Base-by-base conservation (phyloP, 2,797 vertebrate genomes). In the Cottoperca gobio region DNA sequence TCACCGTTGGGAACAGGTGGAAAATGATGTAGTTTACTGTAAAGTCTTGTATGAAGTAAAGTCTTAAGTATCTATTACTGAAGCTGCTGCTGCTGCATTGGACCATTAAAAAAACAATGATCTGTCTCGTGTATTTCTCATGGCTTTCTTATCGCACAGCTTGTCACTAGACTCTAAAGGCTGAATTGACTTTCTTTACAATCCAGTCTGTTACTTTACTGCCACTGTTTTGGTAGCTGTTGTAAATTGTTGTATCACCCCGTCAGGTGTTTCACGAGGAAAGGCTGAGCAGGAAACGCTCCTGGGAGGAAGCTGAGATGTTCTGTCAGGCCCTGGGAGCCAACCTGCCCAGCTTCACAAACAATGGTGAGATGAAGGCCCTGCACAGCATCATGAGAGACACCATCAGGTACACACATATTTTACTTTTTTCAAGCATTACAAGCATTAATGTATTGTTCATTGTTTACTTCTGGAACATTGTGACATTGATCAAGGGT, bases 281-380 rank as follows among this genome's bases (percentile, higher is more conserved):
- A 83, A 91, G 97, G 80, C 76, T 98, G 80, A 92, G 94, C 82
- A 95, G 96, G 74, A 98, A 95, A 69, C 97, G 98, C 65, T 95
- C 96, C 1, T 99, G 98, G 98, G 96, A 96, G 81, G 98, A 99
- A 86, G 96, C 98, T 0, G 94, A 97, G 85, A 92, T 94, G 70
- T 98, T 99, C 90, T 99, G 98, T 78, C 94, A 95, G 87, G 95
- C 95, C 0, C 93, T 99, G 0, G 98, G 98, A 69, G 97, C 95
- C 69, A 95, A 96, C 79, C 95, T 99, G 76, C 94, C 96, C 66
- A 98, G 98, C 86, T 97, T 99, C 81, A 93, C 91, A 37, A 91
- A 92, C 37, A 2, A 13, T 0, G 76, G 79, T 11, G 97, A 99
- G 93, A 94, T 97, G 92, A 88, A 70, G 39, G 83, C 86, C 0